phyloP scores from a whole-genome alignment of 2,797 vertebrate species.

The Rallus crepitans region DNA sequence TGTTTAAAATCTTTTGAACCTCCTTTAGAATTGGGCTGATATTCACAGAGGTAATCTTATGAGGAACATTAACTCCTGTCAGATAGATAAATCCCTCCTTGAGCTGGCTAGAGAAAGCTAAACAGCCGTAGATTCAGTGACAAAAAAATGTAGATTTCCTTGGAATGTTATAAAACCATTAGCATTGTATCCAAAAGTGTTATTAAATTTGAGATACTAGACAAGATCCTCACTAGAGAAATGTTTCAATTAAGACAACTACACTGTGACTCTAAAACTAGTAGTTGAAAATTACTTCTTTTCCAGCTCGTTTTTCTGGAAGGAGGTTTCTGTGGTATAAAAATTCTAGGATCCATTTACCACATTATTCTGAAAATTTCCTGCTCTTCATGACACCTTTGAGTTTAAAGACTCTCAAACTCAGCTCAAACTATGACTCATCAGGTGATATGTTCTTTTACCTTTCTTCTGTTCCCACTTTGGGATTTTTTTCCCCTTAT shows the following conservation, averaged over 20 bases:
- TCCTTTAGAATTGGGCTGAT: background rate
- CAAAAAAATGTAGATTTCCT: background rate
- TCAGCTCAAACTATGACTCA: background rate
- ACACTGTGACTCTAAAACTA: background rate
- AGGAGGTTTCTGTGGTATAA: background rate
- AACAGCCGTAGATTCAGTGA: background rate
- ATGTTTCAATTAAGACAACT: background rate
- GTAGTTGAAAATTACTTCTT: background rate
- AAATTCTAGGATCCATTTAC: background rate
- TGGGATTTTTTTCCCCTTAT: background rate
- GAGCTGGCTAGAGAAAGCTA: background rate
- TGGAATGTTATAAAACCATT: background rate
- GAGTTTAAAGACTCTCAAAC: background rate
- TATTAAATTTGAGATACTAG: background rate
- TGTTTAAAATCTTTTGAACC: background rate
- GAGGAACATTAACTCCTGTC: background rate
- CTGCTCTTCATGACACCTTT: background rate
- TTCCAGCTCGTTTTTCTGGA: background rate
- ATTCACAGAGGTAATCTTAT: background rate
- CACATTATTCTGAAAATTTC: background rate
- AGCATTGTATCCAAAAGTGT: background rate
- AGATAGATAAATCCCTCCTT: background rate
- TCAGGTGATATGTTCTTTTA: background rate
- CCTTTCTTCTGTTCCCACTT: background rate
- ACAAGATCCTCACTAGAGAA: background rate